Evolutionary conservation across 2,888 invertebrate genomes (phyloP), one percentile per base, ranked within the genome.

Genomic region (Pycnomerus fuliginosus): DNA sequence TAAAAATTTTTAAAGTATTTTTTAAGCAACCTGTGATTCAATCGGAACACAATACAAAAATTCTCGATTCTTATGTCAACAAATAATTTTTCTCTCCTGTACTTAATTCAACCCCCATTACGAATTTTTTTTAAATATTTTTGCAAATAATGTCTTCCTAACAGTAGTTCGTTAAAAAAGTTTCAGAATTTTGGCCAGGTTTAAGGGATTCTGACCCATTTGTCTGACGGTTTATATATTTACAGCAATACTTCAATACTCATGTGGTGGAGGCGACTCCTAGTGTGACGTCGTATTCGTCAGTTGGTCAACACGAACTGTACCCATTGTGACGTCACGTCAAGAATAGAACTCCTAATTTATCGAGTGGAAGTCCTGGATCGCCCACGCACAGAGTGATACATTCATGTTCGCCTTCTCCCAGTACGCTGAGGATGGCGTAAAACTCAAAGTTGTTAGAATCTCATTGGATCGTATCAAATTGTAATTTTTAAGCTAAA

Each of bases 311-410:
- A 62, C 82, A 82, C 57, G 83, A 82, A 66, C 76, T 82, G 71
- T 82, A 80, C 67, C 77, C 80, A n/a, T 80, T 82, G 79, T 83
- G 81, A 82, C 81, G 79, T 55, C 78, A 79, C 60, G 76, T 76
- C 72, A 74, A 56, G 74, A 75, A 70, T 2, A 52, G 51, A 46
- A 53, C 46, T 22, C 56, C 52, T 33, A 50, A 52, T 31, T 34
- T 56, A 31, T 48, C 58, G 37, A 45, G 46, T 35, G 52, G 48
- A 42, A 48, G 52, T 30, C 59, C 59, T 16, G 61, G 57, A 28
- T 65, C 65, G 34, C 63, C 68, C 2, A 56, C 63, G 4, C 63
- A 63, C 47, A 47, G 65, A 16, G 61, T 68, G 30, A 43, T 70
- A 17, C 64, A 68, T 33, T 68, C 70, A 2, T 69, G 71, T 45